Conservation (phyloP, 1,140 invertebrate genomes). For the Drepana arcuata region DNA sequence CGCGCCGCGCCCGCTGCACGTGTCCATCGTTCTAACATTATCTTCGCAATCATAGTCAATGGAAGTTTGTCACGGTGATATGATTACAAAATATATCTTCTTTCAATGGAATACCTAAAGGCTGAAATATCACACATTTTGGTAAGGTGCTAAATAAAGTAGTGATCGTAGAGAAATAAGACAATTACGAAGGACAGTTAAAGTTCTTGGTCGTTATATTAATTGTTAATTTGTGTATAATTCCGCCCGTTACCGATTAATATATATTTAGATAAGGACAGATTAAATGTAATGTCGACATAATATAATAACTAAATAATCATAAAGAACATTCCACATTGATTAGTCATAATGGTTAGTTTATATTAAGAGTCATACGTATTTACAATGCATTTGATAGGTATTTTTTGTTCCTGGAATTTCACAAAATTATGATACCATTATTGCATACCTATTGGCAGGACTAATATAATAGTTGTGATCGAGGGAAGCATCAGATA, state of each 20-base stretch:
- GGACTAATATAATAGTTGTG: constrained; percentile 1
- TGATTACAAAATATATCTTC: constrained; percentile 35
- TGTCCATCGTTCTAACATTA: not conserved
- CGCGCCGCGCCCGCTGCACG: constrained; percentile 5
- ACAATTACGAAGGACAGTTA: constrained; percentile 35
- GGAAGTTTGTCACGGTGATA: constrained; percentile 56
- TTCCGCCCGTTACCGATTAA: constrained; percentile 67
- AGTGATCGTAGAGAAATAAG: constrained; percentile 47
- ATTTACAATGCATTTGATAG: constrained; percentile 19
- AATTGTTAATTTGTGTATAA: constrained; percentile 66
- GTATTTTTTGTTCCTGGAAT: constrained; percentile 19
- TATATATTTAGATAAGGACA: constrained; percentile 58
- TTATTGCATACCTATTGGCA: no score
- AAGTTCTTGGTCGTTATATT: constrained; percentile 43
- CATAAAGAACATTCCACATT: constrained; percentile 47
- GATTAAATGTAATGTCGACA: no score
- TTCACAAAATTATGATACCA: constrained; percentile 2
- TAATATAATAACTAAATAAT: no score
- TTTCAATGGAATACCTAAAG: constrained; percentile 56
- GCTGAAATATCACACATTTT: constrained; percentile 67
- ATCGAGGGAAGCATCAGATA: constrained; percentile 33
- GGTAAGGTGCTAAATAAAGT: constrained; percentile 67
- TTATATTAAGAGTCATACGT: constrained; percentile 17
- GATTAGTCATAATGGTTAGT: constrained; percentile 39
- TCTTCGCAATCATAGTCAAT: constrained; percentile 48